Evolutionary conservation across 2,113 vertebrate species (phyloP), one percentile per base, ranked within the genome.

Genomic region (Ranitomeya variabilis): DNA sequence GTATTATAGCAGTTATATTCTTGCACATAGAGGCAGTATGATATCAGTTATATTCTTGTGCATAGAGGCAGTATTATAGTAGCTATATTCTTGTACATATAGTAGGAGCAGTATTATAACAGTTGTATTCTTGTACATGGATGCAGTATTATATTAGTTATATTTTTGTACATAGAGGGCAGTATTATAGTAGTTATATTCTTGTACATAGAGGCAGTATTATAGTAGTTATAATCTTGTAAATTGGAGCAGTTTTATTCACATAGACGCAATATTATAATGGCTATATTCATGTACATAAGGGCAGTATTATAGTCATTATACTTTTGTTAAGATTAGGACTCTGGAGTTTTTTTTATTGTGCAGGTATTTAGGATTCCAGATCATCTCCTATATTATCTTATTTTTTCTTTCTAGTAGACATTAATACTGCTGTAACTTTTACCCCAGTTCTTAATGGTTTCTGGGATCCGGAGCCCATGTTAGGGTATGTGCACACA

Each of bases 1-100:
- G 23, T 69, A 69, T 26, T 69, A 69, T 69, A 69, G 67, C 6
- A 69, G 67, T 69, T 69, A 69, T 69, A 69, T 69, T 69, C 67
- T 67, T 67, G 64, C 23, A 67, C n/a, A 67, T n/a, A 67, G 21
- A 2, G 8, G 64, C 21, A n/a, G 64, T 69, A 67, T 67, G 23
- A 67, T 67, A 67, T 21, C n/a, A 67, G 64, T n/a, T 67, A 67
- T 23, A 67, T 23, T 67, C 64, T 67, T 19, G 37, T 45, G 3
- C 37, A 45, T 45, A 45, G 62, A 7, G 37, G 62, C 62, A 19
- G 62, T 64, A 64, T 64, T 64, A 64, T 64, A 64, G 62, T 64
- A 64, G 62, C 21, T 64, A 64, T 64, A 64, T 64, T 19, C 16
- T 64, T 64, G 62, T 21, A 64, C 8, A 64, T 64, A n/a, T n/a